Evolutionary conservation across 2,888 invertebrate species (phyloP), one percentile per base, ranked within the genome.

Genomic region (Drosophila engyochracea): DNA sequence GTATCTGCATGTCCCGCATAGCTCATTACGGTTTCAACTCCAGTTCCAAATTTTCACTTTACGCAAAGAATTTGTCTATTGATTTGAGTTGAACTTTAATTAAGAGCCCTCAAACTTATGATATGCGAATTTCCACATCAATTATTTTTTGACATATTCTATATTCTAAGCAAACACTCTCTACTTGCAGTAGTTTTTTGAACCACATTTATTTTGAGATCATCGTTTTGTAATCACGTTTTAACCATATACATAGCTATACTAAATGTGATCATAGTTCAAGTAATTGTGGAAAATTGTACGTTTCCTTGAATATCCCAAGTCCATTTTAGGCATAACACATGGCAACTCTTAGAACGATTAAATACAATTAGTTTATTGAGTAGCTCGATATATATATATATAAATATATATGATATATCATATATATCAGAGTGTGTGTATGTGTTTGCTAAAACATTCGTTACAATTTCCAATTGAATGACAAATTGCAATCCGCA

Each of bases 291-390:
- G 19, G 12, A n/a, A 52, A n/a, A 6, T 4, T 52, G 10, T 6
- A 12, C 30, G n/a, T 12, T 30, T 52, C 3, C 30, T 30, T 52
- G 12, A 30, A n/a, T 30, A 51, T 51, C 28, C 3, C 51, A 51
- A 12, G 28, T 10, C 28, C 28, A 10, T 30, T 51, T 28, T 3
- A 51, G 28, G 19, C 16, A 25, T 28, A 47, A 25, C 4, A 47
- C 2, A 14, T 47, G 49, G 25, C 33, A 54, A 54, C 5, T 25
- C 22, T 10, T 35, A 10, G 39, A 57, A 31, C 41, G n/a, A 31
- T 41, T n/a, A 55, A 16, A 54, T 16, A n/a, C 19, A 28, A 19
- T 4, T 55, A 37, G 19, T 55, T 55, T 55, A 39, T 37, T 37
- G 55, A 25, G 19, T 28, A 25, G 35, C 35, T 55, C 25, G 25